Percentiles rank a stretch among this genome's conserved stretches.
Evolutionary conservation across 2,888 invertebrate genomes (phyloP).

Genomic region (Pristionchus arcanus): DNA sequence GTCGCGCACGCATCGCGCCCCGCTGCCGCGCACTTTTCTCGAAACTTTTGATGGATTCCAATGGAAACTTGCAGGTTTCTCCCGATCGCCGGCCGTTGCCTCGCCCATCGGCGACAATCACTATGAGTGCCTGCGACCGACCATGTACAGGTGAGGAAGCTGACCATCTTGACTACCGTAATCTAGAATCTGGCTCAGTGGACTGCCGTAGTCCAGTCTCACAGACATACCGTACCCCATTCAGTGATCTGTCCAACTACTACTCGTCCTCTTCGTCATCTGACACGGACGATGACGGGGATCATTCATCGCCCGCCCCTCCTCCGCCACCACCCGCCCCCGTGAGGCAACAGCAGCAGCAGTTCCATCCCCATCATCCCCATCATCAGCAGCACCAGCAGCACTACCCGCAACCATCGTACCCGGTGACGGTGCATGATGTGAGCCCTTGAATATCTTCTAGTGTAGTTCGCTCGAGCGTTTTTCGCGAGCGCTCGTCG

Average conservation of each 20-base stretch:
- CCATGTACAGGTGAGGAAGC: slow-evolving; percentile 37
- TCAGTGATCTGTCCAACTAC: slow-evolving; percentile 53
- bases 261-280: slow-evolving; percentile 40
- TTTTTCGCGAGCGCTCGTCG: no score
- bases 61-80: slow-evolving; percentile 4
- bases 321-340: slow-evolving; percentile 16
- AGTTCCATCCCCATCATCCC: not conserved
- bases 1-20: not conserved
- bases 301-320: not conserved
- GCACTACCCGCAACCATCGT: not conserved
- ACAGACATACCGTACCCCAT: not conserved
- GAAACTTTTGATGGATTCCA: not conserved
- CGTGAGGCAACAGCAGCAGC: not conserved
- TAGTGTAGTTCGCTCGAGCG: no score
- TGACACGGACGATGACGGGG: not conserved
- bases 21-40: not conserved
- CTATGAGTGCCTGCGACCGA: slow-evolving; percentile 47
- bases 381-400: not conserved
- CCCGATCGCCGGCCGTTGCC: not conserved
- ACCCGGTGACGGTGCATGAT: not conserved
- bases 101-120: not conserved
- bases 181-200: not conserved
- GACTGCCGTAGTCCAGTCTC: not conserved
- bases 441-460: not conserved
- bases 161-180: not conserved